These are phyloP conservation scores for Ganaspis brasiliensis DNA, from an alignment of 2,888 invertebrate species.

Conservation along the genomic window DNA sequence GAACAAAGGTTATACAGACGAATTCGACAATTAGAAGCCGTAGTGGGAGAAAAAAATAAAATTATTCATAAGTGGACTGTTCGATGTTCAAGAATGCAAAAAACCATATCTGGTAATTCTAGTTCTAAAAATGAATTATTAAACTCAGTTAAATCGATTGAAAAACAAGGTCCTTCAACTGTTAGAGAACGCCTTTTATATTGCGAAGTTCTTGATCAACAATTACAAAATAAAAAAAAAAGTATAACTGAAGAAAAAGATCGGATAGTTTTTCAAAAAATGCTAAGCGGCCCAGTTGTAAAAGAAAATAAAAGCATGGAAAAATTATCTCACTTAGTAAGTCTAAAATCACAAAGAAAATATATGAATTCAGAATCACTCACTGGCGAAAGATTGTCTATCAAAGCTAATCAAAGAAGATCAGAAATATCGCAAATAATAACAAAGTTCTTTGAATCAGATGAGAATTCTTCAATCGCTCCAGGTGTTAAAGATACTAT, in stretches of 20 bases:
- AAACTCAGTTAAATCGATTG: conserved; percentile 25
- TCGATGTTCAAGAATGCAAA: background rate
- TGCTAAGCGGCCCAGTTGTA: conserved; percentile 30
- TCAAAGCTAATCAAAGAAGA: conserved; percentile 32
- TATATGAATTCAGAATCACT: background rate
- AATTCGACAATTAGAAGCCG: background rate
- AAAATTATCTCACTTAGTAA: too few relatives aligned
- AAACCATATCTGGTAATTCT: background rate
- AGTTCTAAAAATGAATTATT: background rate
- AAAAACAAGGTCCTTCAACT: conserved; percentile 23
- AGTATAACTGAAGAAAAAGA: conserved; percentile 15
- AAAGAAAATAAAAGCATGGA: conserved; percentile 44
- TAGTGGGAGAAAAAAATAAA: background rate
- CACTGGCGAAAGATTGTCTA: conserved; percentile 17
- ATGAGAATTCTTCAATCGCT: conserved; percentile 46
- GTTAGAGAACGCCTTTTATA: conserved; percentile 42
- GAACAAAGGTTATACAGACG: too few relatives aligned
- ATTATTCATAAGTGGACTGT: background rate
- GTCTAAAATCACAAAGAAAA: too few relatives aligned
- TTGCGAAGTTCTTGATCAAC: conserved; percentile 40
- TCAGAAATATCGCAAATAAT: conserved; percentile 41
- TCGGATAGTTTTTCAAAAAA: background rate
- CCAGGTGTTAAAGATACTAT: conserved; percentile 45
- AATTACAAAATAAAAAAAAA: conserved; percentile 39
- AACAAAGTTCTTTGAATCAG: too few relatives aligned